Evolutionary conservation across 2,113 vertebrate genomes (phyloP), one percentile per base, ranked within the genome.

Genomic region (Taurulus bubalis): DNA sequence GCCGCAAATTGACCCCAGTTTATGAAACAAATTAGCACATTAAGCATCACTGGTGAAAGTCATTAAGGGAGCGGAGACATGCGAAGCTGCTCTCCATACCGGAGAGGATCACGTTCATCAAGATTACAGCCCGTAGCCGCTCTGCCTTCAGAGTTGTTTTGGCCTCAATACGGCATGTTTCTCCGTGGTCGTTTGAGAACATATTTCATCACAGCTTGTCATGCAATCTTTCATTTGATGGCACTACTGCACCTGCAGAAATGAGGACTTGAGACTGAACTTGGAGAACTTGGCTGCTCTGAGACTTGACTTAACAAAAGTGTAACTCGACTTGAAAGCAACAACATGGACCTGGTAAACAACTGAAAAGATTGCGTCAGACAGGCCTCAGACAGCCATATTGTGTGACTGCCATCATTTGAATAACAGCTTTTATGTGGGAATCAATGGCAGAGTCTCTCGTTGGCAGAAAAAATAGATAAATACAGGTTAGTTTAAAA

Each of bases 1-100:
- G 51, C 62, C n/a, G 4, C 84, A 85, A 85, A 92, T 89, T 78
- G 86, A 78, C 75, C 85, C 26, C 32, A 70, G 76, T 90, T 91
- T 88, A 71, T 80, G 66, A 82, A 83, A 65, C 76, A 88, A 82
- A 88, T 87, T 75, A 76, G 67, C 84, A 83, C 78, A 79, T 87
- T 83, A 75, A 75, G 62, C 6, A 14, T 72, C n/a, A 20, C 79
- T 12, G 65, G 67, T 63, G 34, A 59, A 45, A 68, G 65, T 81
- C 32, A 24, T 87, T 71, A 76, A 59, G 59, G 64, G 49, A 32
- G 28, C 1, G 30, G 59, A 56, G 72, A 71, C 67, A 64, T 74
- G 79, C 69, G 34, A 68, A n/a, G 45, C 63, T 30, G 32, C 26
- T 53, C 47, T 68, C 36, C 26, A 22, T 68, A 51, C 79, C 77